Evolutionary conservation across 1,140 invertebrate species (phyloP), one percentile per base, ranked within the genome.

Genomic region (Spodoptera frugiperda): DNA sequence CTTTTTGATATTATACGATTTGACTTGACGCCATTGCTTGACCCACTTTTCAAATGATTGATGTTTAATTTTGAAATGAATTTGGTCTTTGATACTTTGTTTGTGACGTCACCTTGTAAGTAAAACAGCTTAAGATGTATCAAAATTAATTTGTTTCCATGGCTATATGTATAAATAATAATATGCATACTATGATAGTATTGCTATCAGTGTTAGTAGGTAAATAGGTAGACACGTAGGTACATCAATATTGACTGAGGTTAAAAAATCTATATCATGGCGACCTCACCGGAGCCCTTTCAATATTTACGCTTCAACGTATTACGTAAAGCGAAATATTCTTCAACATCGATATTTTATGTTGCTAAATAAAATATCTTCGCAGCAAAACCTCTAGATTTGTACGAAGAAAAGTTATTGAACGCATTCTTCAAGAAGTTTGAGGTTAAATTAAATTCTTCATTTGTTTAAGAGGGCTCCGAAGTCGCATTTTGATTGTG

Each of bases 251-350:
- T 39, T 39, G 33, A 17, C n/a, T 12, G 25, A 30, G 49, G 65
- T 53, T 49, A 68, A 15, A 68, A 68, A 39, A 51, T 33, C 48
- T 17, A 53, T 53, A 25, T 10, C n/a, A 33, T 9, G 21, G 5
- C 48, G 48, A 68, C 65, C 65, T 33, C 21, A 14, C 65, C n/a
- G n/a, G 53, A 46, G 65, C 48, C 25, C 19, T 33, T 39, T 17
- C 8, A 68, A 68, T 65, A 65, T 65, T 65, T 65, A 46, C 65
- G 12, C 33, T 8, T 53, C 25, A 53, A 21, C 25, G 21, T 68
- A 53, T 68, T 68, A 53, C 25, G n/a, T 51, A 33, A 17, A 68
- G n/a, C 21, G 2, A 68, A 68, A 68, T 25, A 49, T 67, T 19
- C 17, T 30, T 6, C n/a, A 68, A 68, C 15, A 9, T 21, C 10